Evolutionary conservation across 37 sponge, comb jelly and placozoan species (phyloP).

Genomic region (Dysidea cf. avara): DNA sequence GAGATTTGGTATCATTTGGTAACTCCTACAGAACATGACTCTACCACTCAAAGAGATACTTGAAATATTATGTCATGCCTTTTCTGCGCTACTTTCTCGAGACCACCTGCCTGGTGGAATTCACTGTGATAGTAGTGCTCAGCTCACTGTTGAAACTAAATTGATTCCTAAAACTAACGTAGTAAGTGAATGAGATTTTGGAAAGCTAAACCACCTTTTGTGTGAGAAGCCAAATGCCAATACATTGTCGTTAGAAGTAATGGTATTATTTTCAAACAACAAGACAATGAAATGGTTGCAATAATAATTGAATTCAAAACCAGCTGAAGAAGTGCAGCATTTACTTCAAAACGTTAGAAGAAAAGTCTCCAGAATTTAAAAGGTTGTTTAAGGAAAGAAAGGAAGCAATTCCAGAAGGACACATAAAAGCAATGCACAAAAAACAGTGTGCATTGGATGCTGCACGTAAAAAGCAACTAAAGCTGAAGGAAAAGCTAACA

Average conservation of each 20-base stretch:
- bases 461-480: no score
- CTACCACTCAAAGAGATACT: background rate
- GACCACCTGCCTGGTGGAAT: background rate
- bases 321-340: constrained; percentile 8
- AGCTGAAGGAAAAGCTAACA: background rate
- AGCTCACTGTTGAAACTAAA: background rate
- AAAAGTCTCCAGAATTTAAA: background rate
- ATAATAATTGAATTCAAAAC: constrained; percentile 5
- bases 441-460: background rate
- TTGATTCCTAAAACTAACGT: constrained; percentile 31
- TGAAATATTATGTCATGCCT: background rate
- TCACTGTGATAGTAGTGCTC: no score
- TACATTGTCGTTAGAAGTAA: background rate
- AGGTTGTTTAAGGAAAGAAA: background rate
- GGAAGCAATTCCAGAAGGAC: background rate
- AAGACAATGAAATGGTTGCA: background rate
- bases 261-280: constrained; percentile 18
- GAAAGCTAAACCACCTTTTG: constrained; percentile 2
- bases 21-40: background rate
- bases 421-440: background rate
- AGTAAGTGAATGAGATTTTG: constrained; percentile 16
- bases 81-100: background rate
- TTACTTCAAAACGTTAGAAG: background rate
- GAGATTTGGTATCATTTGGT: background rate
- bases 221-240: constrained; percentile 27